Conservation (phyloP, 2,888 invertebrate genomes). For the Neocrepidodera transversa region DNA sequence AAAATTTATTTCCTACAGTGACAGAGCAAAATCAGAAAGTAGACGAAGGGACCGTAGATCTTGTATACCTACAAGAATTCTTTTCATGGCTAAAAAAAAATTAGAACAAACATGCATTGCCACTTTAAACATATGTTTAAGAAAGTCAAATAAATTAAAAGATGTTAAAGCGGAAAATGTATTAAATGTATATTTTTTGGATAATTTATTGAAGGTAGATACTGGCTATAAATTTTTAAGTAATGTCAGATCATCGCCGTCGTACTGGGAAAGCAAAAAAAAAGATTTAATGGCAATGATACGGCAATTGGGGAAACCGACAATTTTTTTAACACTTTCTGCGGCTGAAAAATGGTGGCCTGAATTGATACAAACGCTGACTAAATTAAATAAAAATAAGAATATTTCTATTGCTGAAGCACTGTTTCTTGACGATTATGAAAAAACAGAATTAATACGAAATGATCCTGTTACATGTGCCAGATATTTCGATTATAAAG, state of each 20-base stretch:
- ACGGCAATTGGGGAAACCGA: constrained; percentile 54
- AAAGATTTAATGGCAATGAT: constrained; percentile 50
- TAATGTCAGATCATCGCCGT: neutral
- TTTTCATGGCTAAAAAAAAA: neutral
- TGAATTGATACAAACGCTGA: constrained; percentile 47
- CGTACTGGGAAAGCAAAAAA: constrained; percentile 8
- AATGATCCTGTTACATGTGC: constrained; percentile 37
- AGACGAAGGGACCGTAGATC: neutral
- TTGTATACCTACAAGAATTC: neutral
- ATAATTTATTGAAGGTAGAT: no score
- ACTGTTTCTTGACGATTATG: constrained; percentile 30
- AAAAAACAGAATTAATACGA: constrained; percentile 18
- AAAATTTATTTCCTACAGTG: neutral
- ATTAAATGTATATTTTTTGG: neutral
- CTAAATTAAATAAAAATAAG: constrained; percentile 41
- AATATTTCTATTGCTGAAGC: no score
- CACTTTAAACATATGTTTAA: neutral
- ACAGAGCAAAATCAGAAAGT: neutral
- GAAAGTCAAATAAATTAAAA: no score
- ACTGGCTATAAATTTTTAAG: constrained; percentile 5
- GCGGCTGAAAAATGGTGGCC: constrained; percentile 57
- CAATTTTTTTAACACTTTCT: constrained; percentile 56
- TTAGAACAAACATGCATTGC: constrained; percentile 1
- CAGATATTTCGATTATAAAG: constrained; percentile 49
- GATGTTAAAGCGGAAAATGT: neutral